These are phyloP conservation scores for Brenthis ino DNA, from an alignment of 2,888 invertebrate genomes.

Conservation along the genomic window DNA sequence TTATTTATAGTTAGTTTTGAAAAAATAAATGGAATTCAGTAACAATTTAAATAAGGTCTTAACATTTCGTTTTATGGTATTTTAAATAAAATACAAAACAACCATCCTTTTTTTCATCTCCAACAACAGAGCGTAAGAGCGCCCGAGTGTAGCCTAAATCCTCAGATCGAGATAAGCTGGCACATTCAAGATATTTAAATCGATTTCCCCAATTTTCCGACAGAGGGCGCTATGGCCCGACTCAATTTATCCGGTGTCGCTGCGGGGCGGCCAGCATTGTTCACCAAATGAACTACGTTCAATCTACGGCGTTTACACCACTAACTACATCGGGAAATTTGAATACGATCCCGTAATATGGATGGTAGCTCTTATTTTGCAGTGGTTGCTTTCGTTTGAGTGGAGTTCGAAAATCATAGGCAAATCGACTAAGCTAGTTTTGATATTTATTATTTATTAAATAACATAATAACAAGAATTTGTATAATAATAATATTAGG, in stretches of 20 bases:
- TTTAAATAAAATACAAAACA: slow-evolving; percentile 34
- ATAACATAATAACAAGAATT: too few species aligned
- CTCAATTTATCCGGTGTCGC: slow-evolving; percentile 78
- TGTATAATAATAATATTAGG: too few species aligned
- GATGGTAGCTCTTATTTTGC: slow-evolving; percentile 24
- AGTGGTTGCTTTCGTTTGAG: slow-evolving; percentile 4
- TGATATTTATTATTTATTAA: too few species aligned
- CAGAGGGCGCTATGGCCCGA: slow-evolving; percentile 72
- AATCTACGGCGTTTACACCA: slow-evolving; percentile 68
- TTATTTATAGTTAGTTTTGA: too few species aligned
- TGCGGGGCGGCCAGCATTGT: slow-evolving; percentile 71
- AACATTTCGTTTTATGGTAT: slow-evolving; percentile 6
- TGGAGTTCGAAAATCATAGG: neutral
- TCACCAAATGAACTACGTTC: slow-evolving; percentile 77
- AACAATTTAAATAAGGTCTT: slow-evolving; percentile 2
- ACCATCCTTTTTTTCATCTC: slow-evolving; percentile 35
- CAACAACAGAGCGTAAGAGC: slow-evolving; percentile 43
- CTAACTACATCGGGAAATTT: slow-evolving; percentile 48
- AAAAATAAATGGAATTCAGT: too few species aligned
- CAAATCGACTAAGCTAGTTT: neutral
- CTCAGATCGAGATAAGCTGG: slow-evolving; percentile 73
- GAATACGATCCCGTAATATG: slow-evolving; percentile 40
- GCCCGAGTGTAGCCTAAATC: slow-evolving; percentile 56
- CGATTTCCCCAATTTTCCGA: slow-evolving; percentile 81
- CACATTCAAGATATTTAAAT: slow-evolving; percentile 82